These are phyloP conservation scores for Schmidtea mediterranea DNA, from an alignment of 1,140 invertebrate species.

Conservation along the genomic window DNA sequence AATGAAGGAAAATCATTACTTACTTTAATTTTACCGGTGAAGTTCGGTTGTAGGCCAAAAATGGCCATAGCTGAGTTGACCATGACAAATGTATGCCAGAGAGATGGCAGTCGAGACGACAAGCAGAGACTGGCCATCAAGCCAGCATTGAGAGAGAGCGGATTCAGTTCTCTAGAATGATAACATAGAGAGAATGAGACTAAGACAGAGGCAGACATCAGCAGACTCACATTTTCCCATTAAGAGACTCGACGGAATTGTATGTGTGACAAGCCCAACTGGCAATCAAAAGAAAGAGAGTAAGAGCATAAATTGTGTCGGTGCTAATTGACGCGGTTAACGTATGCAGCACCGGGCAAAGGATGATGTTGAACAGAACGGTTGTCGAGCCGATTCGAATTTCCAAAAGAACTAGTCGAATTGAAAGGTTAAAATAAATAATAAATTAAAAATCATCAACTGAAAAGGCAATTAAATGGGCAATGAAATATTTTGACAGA, in stretches of 20 bases:
- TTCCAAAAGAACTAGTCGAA: conserved; percentile 10
- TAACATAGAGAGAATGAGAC: too few species aligned
- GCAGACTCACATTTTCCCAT: too few species aligned
- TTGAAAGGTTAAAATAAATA: conserved; percentile 10
- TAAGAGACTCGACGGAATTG: too few species aligned
- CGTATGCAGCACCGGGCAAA: conserved; percentile 68
- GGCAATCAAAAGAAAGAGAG: conserved; percentile 52
- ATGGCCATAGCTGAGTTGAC: conserved; percentile 53
- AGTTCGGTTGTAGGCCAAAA: conserved; percentile 58
- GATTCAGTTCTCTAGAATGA: conserved; percentile 38
- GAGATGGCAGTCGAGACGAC: conserved; percentile 52
- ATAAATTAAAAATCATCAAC: conserved; percentile 6
- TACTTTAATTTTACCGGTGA: conserved; percentile 36
- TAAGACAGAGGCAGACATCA: too few species aligned
- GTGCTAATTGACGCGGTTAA: conserved; percentile 78
- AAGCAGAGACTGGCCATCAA: conserved; percentile 74
- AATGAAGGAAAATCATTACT: too few species aligned
- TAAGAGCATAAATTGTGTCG: conserved; percentile 74
- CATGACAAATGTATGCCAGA: conserved; percentile 57
- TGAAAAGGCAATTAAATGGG: conserved; percentile 6
- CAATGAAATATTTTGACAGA: too few species aligned
- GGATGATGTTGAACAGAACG: conserved; percentile 47
- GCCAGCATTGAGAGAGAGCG: conserved; percentile 54
- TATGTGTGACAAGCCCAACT: too few species aligned
- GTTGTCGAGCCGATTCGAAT: conserved; percentile 35